Percentiles rank a stretch among this genome's conserved stretches.
Conservation (phyloP, 2,113 vertebrate genomes). For the Lasiurus cinereus region DNA sequence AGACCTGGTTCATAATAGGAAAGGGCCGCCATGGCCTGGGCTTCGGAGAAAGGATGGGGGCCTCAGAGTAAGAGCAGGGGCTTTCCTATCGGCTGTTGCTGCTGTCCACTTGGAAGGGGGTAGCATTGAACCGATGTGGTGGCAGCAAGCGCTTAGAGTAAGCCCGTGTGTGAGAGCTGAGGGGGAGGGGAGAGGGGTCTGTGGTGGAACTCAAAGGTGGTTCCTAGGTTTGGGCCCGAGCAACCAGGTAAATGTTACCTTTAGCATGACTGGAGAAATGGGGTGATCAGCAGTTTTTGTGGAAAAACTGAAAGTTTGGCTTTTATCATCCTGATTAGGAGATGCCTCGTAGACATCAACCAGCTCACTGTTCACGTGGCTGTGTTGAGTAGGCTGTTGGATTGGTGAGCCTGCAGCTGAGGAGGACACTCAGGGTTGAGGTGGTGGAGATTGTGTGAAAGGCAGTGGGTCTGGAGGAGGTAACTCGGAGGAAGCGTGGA, state of each 20-base stretch:
- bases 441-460: neutral
- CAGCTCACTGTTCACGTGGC: no score
- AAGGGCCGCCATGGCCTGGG: neutral
- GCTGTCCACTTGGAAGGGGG: neutral
- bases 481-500: neutral
- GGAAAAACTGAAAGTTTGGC: neutral
- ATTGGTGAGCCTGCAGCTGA: neutral
- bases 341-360: neutral
- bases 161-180: neutral
- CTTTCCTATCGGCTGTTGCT: accelerated
- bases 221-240: neutral
- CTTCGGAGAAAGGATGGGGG: neutral
- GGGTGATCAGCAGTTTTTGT: neutral
- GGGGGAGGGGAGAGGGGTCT: no score
- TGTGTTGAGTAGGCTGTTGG: neutral
- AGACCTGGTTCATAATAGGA: neutral
- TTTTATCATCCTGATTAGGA: neutral
- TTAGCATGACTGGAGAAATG: neutral
- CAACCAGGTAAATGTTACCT: neutral
- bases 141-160: neutral
- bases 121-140: accelerated
- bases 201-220: neutral
- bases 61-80: neutral
- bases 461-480: neutral
- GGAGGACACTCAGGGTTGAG: neutral